A percentile compares a stretch with the other conserved stretches of the same genome.
These are phyloP conservation scores for Ageneiosus marmoratus DNA, from an alignment of 2,113 vertebrate species.

Conservation along the genomic window DNA sequence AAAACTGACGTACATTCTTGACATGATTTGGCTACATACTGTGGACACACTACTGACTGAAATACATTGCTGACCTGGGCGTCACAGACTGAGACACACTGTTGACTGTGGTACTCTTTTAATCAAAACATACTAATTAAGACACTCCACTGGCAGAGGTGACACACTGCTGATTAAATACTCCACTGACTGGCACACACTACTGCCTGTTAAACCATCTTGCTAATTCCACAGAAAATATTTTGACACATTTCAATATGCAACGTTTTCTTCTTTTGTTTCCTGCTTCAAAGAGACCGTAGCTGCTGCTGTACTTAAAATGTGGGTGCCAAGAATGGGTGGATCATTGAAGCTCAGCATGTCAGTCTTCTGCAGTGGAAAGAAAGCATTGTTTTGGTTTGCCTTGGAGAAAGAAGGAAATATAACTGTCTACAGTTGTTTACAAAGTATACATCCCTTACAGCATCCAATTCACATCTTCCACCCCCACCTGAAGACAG, in stretches of 20 bases:
- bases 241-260: constrained; percentile 12
- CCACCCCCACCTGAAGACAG: constrained; percentile 3
- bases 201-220: constrained; percentile 9
- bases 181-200: neutral
- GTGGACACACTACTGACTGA: neutral
- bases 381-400: constrained; percentile 7
- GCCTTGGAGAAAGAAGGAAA: neutral
- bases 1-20: neutral
- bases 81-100: neutral
- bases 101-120: neutral
- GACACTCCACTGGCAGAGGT: neutral
- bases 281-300: constrained; percentile 28
- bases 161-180: neutral
- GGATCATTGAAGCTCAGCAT: constrained; percentile 11
- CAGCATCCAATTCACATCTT: neutral
- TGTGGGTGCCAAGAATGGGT: constrained; percentile 12
- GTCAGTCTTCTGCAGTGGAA: constrained; percentile 6
- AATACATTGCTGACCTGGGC: neutral
- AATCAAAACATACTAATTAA: neutral
- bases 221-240: constrained; percentile 29
- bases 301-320: constrained; percentile 13
- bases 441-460: constrained; percentile 16
- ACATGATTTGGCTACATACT: neutral
- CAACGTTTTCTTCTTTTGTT: constrained; percentile 21
- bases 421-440: constrained; percentile 23